Conservation (phyloP, 1,140 invertebrate species). For the Microplitis mediator region DNA sequence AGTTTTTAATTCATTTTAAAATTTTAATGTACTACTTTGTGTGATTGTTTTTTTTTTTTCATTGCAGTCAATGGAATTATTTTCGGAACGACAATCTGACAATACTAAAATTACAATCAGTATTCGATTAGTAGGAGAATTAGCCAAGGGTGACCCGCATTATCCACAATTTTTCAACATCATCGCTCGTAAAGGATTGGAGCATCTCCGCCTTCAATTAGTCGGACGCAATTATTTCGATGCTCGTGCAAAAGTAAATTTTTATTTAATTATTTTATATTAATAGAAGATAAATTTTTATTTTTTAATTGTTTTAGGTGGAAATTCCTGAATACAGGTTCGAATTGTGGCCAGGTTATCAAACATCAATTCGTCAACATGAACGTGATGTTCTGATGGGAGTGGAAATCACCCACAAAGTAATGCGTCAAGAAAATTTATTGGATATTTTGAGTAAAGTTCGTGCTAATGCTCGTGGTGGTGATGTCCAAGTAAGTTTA, state of each 20-base stretch:
- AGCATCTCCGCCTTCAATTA: slow-evolving; percentile 68
- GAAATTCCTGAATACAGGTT: slow-evolving; percentile 62
- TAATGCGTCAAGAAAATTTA: slow-evolving; percentile 68
- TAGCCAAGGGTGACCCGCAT: slow-evolving; percentile 51
- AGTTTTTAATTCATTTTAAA: neutral
- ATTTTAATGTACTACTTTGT: too few species aligned
- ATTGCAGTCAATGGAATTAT: slow-evolving; percentile 47
- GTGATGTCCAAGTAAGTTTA: slow-evolving; percentile 32
- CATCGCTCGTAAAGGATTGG: slow-evolving; percentile 74
- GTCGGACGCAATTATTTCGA: slow-evolving; percentile 84
- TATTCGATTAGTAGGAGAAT: slow-evolving; percentile 49
- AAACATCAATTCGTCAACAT: slow-evolving; percentile 80
- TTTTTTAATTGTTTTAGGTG: slow-evolving; percentile 35
- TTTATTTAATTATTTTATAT: too few species aligned
- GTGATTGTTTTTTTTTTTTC: too few species aligned
- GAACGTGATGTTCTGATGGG: slow-evolving; percentile 74
- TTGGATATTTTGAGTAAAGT: slow-evolving; percentile 61
- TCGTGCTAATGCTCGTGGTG: neutral
- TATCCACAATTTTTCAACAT: slow-evolving; percentile 72
- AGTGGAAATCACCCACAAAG: slow-evolving; percentile 77
- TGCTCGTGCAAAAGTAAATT: slow-evolving; percentile 66
- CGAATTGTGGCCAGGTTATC: slow-evolving; percentile 77
- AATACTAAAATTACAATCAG: slow-evolving; percentile 46
- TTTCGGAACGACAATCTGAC: slow-evolving; percentile 47
- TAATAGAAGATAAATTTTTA: too few species aligned